Conservation (phyloP, 2,797 vertebrate species). For the Tarsius wallacei region DNA sequence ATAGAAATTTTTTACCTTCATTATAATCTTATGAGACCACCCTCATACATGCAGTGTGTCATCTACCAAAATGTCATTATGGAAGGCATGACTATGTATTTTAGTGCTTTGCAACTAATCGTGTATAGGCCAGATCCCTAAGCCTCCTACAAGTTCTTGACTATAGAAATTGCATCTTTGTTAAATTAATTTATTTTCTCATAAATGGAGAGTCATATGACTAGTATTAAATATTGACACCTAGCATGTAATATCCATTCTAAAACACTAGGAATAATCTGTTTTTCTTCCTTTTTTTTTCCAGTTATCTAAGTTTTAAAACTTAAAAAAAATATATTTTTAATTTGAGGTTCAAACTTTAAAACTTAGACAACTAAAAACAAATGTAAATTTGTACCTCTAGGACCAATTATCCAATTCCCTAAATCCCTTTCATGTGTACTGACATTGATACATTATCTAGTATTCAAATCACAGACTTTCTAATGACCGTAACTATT, state of each 20-base stretch:
- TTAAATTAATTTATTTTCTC: conserved; percentile 28
- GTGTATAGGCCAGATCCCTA: background rate
- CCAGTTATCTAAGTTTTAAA: background rate
- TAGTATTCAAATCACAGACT: conserved; percentile 76
- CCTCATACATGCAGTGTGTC: background rate
- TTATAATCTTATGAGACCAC: background rate
- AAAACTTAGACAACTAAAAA: background rate
- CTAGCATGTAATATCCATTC: background rate
- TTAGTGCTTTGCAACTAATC: background rate
- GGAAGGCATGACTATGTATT: background rate
- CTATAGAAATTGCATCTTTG: background rate
- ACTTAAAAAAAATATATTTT: background rate
- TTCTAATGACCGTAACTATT: conserved; percentile 70
- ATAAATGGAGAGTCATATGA: conserved; percentile 29
- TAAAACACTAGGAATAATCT: conserved; percentile 38
- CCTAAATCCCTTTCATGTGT: conserved; percentile 64
- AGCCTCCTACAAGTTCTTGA: background rate
- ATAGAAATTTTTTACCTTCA: background rate
- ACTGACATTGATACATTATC: conserved; percentile 61
- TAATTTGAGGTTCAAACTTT: conserved; percentile 6
- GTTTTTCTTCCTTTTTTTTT: background rate
- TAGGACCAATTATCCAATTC: conserved; percentile 77
- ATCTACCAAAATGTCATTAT: background rate
- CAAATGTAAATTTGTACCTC: conserved; percentile 12
- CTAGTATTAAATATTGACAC: background rate